Evolutionary conservation across 1,140 invertebrate species (phyloP).

Genomic region (Polyergus mexicanus): DNA sequence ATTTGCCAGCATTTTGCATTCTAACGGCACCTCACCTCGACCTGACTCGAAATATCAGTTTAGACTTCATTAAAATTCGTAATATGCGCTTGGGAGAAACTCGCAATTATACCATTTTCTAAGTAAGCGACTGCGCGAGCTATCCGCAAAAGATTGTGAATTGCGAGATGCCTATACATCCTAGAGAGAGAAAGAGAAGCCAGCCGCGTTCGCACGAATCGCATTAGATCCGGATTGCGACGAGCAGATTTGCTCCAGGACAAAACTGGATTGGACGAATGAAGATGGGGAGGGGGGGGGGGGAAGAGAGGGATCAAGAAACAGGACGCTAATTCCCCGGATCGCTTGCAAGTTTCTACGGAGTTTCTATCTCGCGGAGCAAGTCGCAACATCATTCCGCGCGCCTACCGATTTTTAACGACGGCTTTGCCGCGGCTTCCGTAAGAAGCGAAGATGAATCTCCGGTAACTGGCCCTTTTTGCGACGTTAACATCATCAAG

Average conservation of each 20-base stretch:
- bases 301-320: neutral
- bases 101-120: neutral
- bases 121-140: neutral
- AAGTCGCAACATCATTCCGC: slow-evolving; percentile 44
- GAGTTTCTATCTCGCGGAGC: neutral
- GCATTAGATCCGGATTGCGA: slow-evolving; percentile 47
- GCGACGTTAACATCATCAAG: slow-evolving; percentile 55
- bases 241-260: slow-evolving; percentile 18
- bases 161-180: neutral
- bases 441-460: slow-evolving; percentile 60
- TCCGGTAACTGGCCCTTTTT: slow-evolving; percentile 51
- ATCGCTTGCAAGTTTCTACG: slow-evolving; percentile 4
- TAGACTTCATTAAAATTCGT: slow-evolving; percentile 10
- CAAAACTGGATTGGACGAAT: slow-evolving; percentile 33
- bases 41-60: neutral
- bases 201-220: slow-evolving; percentile 4
- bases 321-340: slow-evolving; percentile 13
- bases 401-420: slow-evolving; percentile 42
- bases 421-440: slow-evolving; percentile 10
- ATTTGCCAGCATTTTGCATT: neutral
- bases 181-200: neutral
- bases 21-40: neutral
- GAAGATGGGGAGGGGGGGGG: no score
- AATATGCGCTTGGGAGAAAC: neutral
- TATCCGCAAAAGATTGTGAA: neutral